Conservation (phyloP, 2,888 invertebrate species). For the Achlya flavicornis region DNA sequence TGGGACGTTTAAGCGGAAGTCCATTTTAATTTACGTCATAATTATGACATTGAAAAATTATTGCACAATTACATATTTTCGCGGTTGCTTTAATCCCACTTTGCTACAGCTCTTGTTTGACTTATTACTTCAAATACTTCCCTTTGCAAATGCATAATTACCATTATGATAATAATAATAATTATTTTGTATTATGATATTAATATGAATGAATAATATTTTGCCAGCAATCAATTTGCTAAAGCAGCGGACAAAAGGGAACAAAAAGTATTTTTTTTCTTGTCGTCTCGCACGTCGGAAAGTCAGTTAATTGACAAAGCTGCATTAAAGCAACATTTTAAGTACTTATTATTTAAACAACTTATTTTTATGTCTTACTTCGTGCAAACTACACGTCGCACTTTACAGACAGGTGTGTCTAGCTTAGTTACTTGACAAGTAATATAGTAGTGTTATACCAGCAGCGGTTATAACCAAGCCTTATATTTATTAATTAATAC, state of each 20-base stretch:
- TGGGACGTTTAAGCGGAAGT: background rate
- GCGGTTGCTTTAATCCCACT: background rate
- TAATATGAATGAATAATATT: too few species aligned
- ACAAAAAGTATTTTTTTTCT: too few species aligned
- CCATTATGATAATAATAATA: too few species aligned
- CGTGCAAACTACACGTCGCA: background rate
- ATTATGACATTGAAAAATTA: background rate
- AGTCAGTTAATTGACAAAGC: background rate
- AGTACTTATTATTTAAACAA: background rate
- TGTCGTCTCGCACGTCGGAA: too few species aligned
- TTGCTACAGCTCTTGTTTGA: background rate
- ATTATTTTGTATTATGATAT: too few species aligned
- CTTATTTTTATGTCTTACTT: background rate
- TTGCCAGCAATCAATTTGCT: too few species aligned
- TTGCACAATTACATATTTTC: background rate
- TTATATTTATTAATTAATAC: conserved; percentile 5
- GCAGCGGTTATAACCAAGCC: background rate
- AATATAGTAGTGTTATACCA: background rate
- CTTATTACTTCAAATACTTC: too few species aligned
- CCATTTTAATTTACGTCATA: background rate
- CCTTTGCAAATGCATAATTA: too few species aligned
- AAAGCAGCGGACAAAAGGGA: too few species aligned
- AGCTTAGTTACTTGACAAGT: background rate
- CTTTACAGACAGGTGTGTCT: background rate
- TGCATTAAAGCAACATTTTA: too few species aligned